These are phyloP conservation scores for Andrena haemorrhoa DNA, from an alignment of 2,888 invertebrate genomes.

Conservation along the genomic window DNA sequence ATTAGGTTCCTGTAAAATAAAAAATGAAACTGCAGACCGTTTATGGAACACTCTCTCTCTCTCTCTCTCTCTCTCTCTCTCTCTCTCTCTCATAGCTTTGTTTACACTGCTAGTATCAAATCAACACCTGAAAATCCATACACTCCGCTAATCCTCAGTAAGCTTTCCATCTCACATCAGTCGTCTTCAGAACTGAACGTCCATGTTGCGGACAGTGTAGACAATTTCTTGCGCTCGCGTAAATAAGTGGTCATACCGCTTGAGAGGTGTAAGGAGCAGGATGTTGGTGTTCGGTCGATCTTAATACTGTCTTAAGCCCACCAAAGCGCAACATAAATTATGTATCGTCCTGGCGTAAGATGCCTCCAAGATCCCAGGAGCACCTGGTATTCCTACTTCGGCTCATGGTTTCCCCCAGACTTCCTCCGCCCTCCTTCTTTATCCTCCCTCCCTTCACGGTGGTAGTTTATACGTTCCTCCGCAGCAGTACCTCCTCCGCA, in stretches of 20 bases:
- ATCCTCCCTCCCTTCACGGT: constrained; percentile 32
- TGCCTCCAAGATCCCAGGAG: constrained; percentile 83
- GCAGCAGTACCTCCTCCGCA: constrained; percentile 42
- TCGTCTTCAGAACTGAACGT: background rate
- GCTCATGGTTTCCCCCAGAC: constrained; percentile 64
- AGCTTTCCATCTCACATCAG: background rate
- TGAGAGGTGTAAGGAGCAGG: constrained; percentile 55
- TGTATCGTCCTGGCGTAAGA: constrained; percentile 84
- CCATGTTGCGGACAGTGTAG: background rate
- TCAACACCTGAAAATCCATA: too few species aligned
- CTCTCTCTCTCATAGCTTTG: too few species aligned
- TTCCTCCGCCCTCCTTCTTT: constrained; percentile 49
- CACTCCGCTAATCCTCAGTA: background rate
- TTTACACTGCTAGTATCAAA: too few species aligned
- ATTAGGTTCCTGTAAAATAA: too few species aligned
- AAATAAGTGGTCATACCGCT: constrained; percentile 52
- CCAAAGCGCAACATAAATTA: constrained; percentile 84
- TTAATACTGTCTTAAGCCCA: constrained; percentile 85
- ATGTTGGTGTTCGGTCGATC: constrained; percentile 79
- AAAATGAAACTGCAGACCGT: too few species aligned
- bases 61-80: too few species aligned
- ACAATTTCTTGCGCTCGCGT: constrained; percentile 40
- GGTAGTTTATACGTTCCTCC: constrained; percentile 66
- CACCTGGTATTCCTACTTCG: constrained; percentile 83
- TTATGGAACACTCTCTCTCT: too few species aligned